Evolutionary conservation across 2,888 invertebrate genomes (phyloP), one percentile per base, ranked within the genome.

Genomic region (Melanophora roralis): DNA sequence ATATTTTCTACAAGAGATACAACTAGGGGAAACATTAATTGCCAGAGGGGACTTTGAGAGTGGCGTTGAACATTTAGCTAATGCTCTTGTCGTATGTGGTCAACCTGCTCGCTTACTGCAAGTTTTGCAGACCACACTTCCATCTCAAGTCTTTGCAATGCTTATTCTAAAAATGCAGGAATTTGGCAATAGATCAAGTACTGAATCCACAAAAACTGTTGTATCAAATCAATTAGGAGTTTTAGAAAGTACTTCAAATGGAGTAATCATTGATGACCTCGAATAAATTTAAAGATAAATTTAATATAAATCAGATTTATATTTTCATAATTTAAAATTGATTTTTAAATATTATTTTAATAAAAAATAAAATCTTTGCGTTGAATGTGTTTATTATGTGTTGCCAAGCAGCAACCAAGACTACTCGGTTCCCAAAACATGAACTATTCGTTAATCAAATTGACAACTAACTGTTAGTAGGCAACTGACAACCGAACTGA

Each of bases 21-120:
- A 99, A 90, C 91, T 97, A 62, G 99, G 99, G 49, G 99, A 99
- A 90, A 96, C 97, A 87, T 90, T 97, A 81, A 91, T 98, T 84
- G 94, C 95, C 12, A 93, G 93, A n/a, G 97, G 97, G 12, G 95
- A 97, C 86, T 89, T 96, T 79, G 96, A 98, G 83, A 94, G 93
- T 53, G 99, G 98, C 40, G 96, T 98, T 62, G 97, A 98, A 89
- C 99, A 99, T 91, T 93, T 99, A 83, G 96, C 97, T 49, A 98
- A 97, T 90, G 99, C 99, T 8, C 96, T 99, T n/a, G 96, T 97
- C 3, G 96, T 99, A 27, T 99, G 99, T 88, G 98, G 98, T 11
- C 98, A 99, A 83, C 90, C 90, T 27, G 88, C 89, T 55, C 87
- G 89, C 64, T 83, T 90, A 12, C 82, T 90, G 62, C 89, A 89